A percentile compares a stretch with the other conserved stretches of the same genome.
Conservation (phyloP, 2,888 invertebrate species). For the Tetheella fluctuosa region DNA sequence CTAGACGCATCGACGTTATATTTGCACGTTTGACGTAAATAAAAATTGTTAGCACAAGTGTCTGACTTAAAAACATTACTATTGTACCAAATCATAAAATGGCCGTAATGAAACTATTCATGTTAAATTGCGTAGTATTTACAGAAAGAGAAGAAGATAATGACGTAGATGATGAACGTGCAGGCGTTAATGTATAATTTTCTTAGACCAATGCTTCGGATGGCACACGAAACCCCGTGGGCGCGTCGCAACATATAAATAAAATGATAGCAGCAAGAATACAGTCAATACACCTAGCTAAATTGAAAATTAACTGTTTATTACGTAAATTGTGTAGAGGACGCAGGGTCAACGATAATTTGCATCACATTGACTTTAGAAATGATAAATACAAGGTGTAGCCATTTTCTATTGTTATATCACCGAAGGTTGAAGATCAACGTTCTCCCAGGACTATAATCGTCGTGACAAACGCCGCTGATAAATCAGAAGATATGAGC, state of each 20-base stretch:
- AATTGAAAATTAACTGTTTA: constrained; percentile 19
- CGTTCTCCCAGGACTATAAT: constrained; percentile 38
- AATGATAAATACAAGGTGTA: constrained; percentile 6
- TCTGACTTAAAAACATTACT: constrained; percentile 2
- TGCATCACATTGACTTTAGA: constrained; percentile 8
- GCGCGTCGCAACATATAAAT: constrained; percentile 23
- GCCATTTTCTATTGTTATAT: constrained; percentile 49
- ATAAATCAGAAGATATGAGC: constrained; percentile 40
- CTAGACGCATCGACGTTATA: neutral
- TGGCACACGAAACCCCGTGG: constrained; percentile 30
- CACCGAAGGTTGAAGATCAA: constrained; percentile 48
- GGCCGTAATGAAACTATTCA: constrained; percentile 17
- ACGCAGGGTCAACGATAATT: constrained; percentile 1
- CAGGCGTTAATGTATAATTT: constrained; percentile 27
- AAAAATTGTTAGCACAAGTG: constrained; percentile 18
- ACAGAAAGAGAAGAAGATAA: constrained; percentile 28
- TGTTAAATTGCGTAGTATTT: neutral
- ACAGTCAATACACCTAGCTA: constrained; percentile 15
- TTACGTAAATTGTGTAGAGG: neutral
- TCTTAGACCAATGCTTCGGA: constrained; percentile 28
- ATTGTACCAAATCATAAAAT: neutral
- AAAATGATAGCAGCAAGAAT: constrained; percentile 17
- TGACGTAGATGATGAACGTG: constrained; percentile 32
- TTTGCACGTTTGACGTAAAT: constrained; percentile 13
- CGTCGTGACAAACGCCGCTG: constrained; percentile 47